Base-by-base conservation (phyloP, 2,888 invertebrate species). In the Pandemis corylana region DNA sequence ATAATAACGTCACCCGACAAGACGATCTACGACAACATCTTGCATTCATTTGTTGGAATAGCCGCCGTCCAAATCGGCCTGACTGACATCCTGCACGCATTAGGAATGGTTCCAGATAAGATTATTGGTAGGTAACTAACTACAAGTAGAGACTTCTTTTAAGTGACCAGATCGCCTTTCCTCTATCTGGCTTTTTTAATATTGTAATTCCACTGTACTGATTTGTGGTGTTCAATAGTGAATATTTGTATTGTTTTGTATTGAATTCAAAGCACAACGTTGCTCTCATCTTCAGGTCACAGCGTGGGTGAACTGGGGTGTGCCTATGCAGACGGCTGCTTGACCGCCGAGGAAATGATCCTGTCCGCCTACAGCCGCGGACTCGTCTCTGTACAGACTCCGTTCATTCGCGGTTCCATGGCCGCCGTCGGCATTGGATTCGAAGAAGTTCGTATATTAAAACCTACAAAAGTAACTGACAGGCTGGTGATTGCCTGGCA, bases 251-350 rank as follows among this genome's bases (percentile, higher is more conserved):
- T 36, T 36, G 28, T 36, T 4, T 36, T 36, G 28, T 36, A 36
- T 36, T 36, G 28, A 2, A 36, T 36, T 36, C 28, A 1, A 51
- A 12, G 28, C 20, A 51, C 5, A 9, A n/a, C 10, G 12, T 51
- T 56, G 28, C 44, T 65, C 46, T 20, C n/a, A 28, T 67, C n/a
- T 65, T 42, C 72, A 94, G 98, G 99, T 0, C 99, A 99, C 87
- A 99, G 99, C 36, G 97, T 98, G 0, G 99, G 99, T 41, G 99
- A 99, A 88, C 92, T 99, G 42, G 98, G 98, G 0, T 99, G 99
- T 87, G 98, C 97, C 0, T 99, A 99, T 88, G 98, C 98, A 1
- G 99, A 99, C 87, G 98, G 97, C 0, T 97, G 97, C 78, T 95
- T 99, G 75, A 97, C 98, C 0, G 96, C 96, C 0, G 97, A 98